Conservation (phyloP, 1,140 invertebrate species). For the Drosophila pseudoobscura region DNA sequence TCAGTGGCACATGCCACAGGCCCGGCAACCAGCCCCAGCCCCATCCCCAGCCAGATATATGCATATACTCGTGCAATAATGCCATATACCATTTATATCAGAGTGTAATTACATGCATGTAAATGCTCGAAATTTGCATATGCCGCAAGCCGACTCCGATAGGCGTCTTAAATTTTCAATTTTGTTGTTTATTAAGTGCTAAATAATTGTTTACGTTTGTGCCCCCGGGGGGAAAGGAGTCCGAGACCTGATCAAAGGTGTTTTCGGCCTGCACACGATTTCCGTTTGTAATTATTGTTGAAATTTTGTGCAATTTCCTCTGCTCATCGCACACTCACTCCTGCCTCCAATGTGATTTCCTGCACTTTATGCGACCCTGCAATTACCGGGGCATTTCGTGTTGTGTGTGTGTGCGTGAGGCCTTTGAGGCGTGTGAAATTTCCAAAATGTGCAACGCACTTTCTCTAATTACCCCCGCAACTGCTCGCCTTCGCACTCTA, state of each 20-base stretch:
- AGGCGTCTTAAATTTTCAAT: constrained; percentile 81
- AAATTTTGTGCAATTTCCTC: constrained; percentile 67
- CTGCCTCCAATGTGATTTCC: constrained; percentile 52
- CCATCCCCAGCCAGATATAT: neutral
- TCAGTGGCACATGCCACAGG: constrained; percentile 15
- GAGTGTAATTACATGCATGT: constrained; percentile 71
- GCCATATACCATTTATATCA: constrained; percentile 42
- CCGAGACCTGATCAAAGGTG: constrained; percentile 57
- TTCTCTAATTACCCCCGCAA: constrained; percentile 39
- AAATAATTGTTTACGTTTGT: constrained; percentile 64
- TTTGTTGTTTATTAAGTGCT: constrained; percentile 80
- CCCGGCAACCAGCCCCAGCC: neutral
- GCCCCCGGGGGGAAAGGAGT: neutral
- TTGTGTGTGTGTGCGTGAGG: constrained; percentile 21
- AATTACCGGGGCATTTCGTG: constrained; percentile 48
- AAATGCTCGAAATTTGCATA: constrained; percentile 63
- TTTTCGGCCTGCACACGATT: constrained; percentile 58
- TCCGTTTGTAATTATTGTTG: constrained; percentile 72
- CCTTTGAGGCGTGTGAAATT: constrained; percentile 58
- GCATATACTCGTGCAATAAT: constrained; percentile 1
- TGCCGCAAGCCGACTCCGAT: constrained; percentile 57
- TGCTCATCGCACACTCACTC: neutral
- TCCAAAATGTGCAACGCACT: constrained; percentile 35
- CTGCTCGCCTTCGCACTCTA: constrained; percentile 20
- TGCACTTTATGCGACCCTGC: constrained; percentile 38